Base-by-base conservation (phyloP, 1,140 invertebrate genomes). In the Bombus turneri region DNA sequence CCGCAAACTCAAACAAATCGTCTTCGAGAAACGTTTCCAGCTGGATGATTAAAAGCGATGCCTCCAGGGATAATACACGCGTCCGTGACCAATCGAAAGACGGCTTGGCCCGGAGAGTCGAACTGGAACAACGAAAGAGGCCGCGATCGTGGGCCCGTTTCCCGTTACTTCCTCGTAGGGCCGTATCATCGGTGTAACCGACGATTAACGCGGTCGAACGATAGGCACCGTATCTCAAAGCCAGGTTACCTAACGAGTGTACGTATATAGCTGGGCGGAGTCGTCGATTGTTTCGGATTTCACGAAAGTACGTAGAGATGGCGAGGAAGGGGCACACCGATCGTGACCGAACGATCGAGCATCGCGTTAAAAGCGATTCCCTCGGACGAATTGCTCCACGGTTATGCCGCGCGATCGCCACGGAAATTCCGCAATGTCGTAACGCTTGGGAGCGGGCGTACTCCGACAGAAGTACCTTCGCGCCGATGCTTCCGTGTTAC, bases 281-380 rank as follows among this genome's bases (percentile, higher is more conserved):
- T 71, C 89, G 73, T 59, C 82, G 82, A 90, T 87, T 83, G 89
- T 90, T 90, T 90, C 79, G 79, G 79, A 90, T 90, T 90, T 90
- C 88, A 87, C 86, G 81, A 86, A 83, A 83, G 84, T 71, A 47
- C 47, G 80, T 66, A n/a, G 25, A 28, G 72, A 22, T 3, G 71
- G 39, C 13, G 8, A 34, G 39, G 43, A 64, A 69, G n/a, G 57
- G n/a, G 75, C 4, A 15, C 31, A 43, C 57, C 68, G 88, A 77
- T 90, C 89, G 86, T 90, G 89, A 90, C 85, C 62, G 41, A 47
- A 28, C 64, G 39, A 43, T 81, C 66, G 53, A 28, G 75, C 34
- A 66, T 59, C 74, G 81, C 77, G 78, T 85, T 89, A 85, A 77
- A 85, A 78, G 8, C 88, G 88, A 87, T 89, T 87, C 78, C 39